These are phyloP conservation scores for Trachelipus rathkii DNA, from an alignment of 1,140 invertebrate species.

Conservation along the genomic window DNA sequence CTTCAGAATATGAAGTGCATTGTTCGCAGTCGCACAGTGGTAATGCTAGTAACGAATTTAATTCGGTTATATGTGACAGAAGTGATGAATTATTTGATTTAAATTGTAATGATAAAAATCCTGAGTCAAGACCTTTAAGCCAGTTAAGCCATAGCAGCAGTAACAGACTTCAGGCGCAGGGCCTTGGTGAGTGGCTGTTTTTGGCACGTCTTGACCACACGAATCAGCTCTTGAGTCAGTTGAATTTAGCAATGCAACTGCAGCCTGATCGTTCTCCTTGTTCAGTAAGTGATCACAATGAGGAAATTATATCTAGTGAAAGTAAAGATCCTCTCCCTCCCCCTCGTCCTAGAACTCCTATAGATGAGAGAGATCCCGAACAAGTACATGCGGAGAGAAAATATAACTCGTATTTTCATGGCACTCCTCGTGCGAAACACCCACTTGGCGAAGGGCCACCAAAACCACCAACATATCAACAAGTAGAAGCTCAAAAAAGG, in stretches of 20 bases:
- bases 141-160: slow-evolving; percentile 12
- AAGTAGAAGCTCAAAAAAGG: slow-evolving; percentile 34
- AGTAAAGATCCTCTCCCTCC: slow-evolving; percentile 27
- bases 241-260: slow-evolving; percentile 35
- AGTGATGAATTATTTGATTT: too few species aligned
- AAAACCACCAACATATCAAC: slow-evolving; percentile 29
- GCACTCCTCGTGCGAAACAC: slow-evolving; percentile 30
- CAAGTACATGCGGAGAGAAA: slow-evolving; percentile 36
- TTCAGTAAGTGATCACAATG: slow-evolving; percentile 16
- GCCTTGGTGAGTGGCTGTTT: slow-evolving; percentile 41
- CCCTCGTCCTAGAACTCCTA: slow-evolving; percentile 40
- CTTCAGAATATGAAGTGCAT: too few species aligned
- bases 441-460: slow-evolving; percentile 16
- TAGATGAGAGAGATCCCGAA: slow-evolving; percentile 42
- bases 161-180: slow-evolving; percentile 33
- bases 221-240: slow-evolving; percentile 30
- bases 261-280: slow-evolving; percentile 21
- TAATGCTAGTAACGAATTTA: too few species aligned
- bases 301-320: too few species aligned
- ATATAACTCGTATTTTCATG: slow-evolving; percentile 40
- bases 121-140: slow-evolving; percentile 5
- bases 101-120: background rate
- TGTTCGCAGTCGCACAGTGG: too few species aligned
- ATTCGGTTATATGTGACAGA: too few species aligned
- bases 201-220: slow-evolving; percentile 39